Base-by-base conservation (phyloP, 2,888 invertebrate genomes). In the Brenthis hecate region DNA sequence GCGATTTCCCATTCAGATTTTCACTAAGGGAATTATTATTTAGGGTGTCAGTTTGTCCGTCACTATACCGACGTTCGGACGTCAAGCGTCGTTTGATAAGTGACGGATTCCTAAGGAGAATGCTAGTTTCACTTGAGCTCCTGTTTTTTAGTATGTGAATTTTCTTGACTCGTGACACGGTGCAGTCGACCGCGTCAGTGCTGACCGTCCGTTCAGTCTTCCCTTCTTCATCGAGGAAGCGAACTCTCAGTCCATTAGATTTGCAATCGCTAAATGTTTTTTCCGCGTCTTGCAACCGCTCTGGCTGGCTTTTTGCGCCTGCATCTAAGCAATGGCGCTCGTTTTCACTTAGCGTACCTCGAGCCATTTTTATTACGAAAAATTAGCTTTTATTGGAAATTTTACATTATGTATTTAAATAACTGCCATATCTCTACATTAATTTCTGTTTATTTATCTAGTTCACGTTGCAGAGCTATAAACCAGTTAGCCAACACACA, bases 61-160 rank as follows among this genome's bases (percentile, higher is more conserved):
- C 85, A 76, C 86, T 87, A 73, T 82, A 83, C n/a, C 89, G 85
- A 50, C 87, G 85, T 65, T 91, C 89, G 51, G 80, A 79, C 75
- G 84, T 84, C 58, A 86, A 82, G 51, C 88, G 86, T 64, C 91
- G 82, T 75, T 90, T 91, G 75, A 87, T 85, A 19, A 92, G 81
- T 47, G 91, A 91, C 1, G 92, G 86, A 72, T 92, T 90, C 67
- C 93, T 84, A 62, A 93, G 76, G 65, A 93, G 77, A 63, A 93
- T 87, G 77, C 93, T 93, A 43, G 93, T 92, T 74, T 93, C 93
- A 73, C 93, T 93, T 4, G 92, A 93, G 77, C 93, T 92, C 71
- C 93, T 85, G 77, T 92, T 93, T 74, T 93, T 93, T 13, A 92
- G 83, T 66, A 93, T 89, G 77, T 93, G 93, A 72, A 93, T 88